phyloP scores from a whole-genome alignment of 2,888 invertebrate species.

The Pharmacophagus antenor region DNA sequence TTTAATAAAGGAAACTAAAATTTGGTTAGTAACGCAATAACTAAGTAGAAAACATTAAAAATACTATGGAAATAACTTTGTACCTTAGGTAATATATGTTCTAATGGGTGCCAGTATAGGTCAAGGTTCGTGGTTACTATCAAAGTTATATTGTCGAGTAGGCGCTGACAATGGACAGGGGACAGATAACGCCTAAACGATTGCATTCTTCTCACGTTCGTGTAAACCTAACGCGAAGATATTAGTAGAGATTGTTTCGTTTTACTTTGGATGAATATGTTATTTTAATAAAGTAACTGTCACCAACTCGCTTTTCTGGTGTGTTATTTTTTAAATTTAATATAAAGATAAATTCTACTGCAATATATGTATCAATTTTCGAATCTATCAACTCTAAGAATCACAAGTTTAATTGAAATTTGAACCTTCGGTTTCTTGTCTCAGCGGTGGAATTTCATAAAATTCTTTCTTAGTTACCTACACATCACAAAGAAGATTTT shows the following conservation, averaged over 20 bases:
- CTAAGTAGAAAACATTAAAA: neutral
- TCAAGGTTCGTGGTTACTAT: constrained; percentile 34
- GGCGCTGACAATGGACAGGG: constrained; percentile 30
- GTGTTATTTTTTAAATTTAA: too few relatives aligned
- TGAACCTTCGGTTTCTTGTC: too few relatives aligned
- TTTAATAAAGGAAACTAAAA: neutral
- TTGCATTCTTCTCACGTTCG: constrained; percentile 22
- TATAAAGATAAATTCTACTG: too few relatives aligned
- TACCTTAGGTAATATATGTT: constrained; percentile 13
- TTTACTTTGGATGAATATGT: constrained; percentile 1
- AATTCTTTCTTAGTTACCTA: too few relatives aligned
- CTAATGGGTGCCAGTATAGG: constrained; percentile 28
- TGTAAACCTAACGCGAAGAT: constrained; percentile 5
- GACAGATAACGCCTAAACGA: constrained; percentile 32
- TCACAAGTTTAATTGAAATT: too few relatives aligned
- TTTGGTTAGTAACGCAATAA: neutral
- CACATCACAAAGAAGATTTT: too few relatives aligned
- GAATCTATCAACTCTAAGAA: too few relatives aligned
- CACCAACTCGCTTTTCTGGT: too few relatives aligned
- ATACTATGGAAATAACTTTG: constrained; percentile 1
- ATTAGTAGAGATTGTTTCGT: constrained; percentile 3
- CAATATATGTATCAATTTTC: too few relatives aligned
- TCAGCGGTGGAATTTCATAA: too few relatives aligned
- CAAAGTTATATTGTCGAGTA: constrained; percentile 34
- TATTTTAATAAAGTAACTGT: too few relatives aligned